Conservation (phyloP, 1,140 invertebrate species). For the Apis laboriosa region DNA sequence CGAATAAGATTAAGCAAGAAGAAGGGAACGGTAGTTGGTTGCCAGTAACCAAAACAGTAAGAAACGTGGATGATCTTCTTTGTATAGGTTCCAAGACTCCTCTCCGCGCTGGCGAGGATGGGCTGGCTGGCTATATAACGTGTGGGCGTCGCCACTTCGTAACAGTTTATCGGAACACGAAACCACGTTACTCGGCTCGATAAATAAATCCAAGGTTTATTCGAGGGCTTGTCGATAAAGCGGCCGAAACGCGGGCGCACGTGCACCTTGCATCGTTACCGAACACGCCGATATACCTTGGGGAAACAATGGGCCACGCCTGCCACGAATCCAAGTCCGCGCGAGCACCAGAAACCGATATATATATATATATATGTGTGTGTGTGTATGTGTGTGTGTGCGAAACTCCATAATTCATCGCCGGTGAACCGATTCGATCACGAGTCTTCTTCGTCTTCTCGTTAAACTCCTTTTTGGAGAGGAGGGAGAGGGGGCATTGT, state of each 20-base stretch:
- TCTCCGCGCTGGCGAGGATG: background rate
- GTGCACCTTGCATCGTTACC: slow-evolving; percentile 30
- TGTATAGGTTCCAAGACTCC: background rate
- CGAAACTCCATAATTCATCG: slow-evolving; percentile 27
- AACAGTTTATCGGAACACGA: slow-evolving; percentile 65
- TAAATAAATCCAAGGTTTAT: slow-evolving; percentile 65
- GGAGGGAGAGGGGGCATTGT: too few relatives aligned
- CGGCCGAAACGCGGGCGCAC: slow-evolving; percentile 22
- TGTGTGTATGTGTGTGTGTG: background rate
- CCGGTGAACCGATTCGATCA: background rate
- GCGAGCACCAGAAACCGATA: background rate
- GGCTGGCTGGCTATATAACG: background rate
- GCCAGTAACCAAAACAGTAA: background rate
- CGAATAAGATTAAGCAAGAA: slow-evolving; percentile 1
- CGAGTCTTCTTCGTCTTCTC: background rate
- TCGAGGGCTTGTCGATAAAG: slow-evolving; percentile 44
- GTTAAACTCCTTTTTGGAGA: background rate
- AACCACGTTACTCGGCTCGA: slow-evolving; percentile 56
- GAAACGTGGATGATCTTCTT: background rate
- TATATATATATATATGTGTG: background rate
- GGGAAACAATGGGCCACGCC: slow-evolving; percentile 27
- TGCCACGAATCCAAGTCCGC: background rate
- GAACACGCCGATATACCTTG: background rate
- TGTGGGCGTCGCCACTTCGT: slow-evolving; percentile 57
- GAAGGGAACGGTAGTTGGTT: slow-evolving; percentile 14